Evolutionary conservation across 2,888 invertebrate species (phyloP), one percentile per base, ranked within the genome.

Genomic region (Aelia acuminata): DNA sequence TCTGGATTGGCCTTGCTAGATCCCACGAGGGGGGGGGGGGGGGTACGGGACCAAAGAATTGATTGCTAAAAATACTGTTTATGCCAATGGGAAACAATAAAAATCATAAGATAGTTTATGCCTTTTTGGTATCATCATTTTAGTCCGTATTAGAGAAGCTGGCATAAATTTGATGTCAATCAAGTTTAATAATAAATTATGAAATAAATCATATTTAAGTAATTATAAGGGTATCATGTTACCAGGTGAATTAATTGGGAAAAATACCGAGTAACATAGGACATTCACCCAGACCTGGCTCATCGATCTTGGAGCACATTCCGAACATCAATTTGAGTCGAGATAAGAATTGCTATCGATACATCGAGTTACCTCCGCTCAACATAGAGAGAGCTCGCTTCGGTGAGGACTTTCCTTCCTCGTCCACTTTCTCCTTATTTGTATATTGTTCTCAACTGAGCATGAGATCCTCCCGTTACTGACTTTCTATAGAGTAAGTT

Each of bases 371-470:
- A 70, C 20, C 63, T 31, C 31, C 31, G 26, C 63, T 70, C 13
- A 70, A 70, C 63, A 35, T 70, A 31, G 63, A 70, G 63, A 70
- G 63, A 70, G 18, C 63, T 35, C 31, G 63, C 31, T 70, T 35
- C 31, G 31, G 4, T 70, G 63, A 70, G 63, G 35, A 70, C 63
- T 70, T 70, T 70, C 63, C 2, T 70, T 35, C 31, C 3, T 18
- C 35, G 63, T 35, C 63, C 35, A 70, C 63, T 70, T 70, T 70
- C 63, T 70, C 63, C 63, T 35, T 70, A 70, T 70, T 70, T 35
- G 63, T 70, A 70, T 70, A 70, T 70, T 70, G 63, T 70, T 70
- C 63, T 70, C 63, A 70, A 10, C 35, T 70, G 35, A 35, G 18
- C 63, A 31, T 70, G 35, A 70, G 63, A 31, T 70, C 31, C 20